phyloP scores from a whole-genome alignment of 2,113 vertebrate species.

The Rhombomys opimus region DNA sequence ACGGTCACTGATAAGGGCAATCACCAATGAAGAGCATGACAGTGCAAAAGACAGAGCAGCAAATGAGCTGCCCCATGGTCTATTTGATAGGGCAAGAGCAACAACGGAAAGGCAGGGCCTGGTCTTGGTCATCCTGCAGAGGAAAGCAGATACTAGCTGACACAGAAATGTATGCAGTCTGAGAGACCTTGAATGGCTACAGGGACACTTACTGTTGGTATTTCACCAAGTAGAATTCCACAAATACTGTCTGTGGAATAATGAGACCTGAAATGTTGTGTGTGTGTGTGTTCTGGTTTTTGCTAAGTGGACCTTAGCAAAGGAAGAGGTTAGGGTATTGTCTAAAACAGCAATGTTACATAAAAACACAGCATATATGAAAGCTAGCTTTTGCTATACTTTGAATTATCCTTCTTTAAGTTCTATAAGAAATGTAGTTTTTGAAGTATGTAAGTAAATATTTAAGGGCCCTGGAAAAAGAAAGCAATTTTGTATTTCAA shows the following conservation, averaged over 20 bases:
- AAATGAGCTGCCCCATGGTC: rapidly evolving
- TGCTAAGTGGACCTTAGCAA: not conserved
- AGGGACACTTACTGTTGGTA: rapidly evolving
- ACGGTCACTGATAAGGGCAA: not conserved
- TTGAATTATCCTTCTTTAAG: not conserved
- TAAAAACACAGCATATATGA: not conserved
- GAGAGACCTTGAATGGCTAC: too few relatives aligned
- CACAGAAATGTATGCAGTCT: not conserved
- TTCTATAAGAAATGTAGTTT: not conserved
- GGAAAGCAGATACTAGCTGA: rapidly evolving
- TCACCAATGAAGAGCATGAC: not conserved
- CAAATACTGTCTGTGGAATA: not conserved
- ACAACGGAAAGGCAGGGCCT: rapidly evolving
- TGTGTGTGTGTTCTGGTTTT: not conserved
- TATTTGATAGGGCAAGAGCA: too few relatives aligned
- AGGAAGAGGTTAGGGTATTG: not conserved
- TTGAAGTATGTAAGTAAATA: not conserved
- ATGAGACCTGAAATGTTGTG: too few relatives aligned
- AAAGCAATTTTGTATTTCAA: not conserved
- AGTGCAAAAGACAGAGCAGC: not conserved
- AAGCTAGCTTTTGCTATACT: not conserved
- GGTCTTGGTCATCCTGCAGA: rapidly evolving
- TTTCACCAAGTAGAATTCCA: not conserved
- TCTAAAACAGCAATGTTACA: not conserved
- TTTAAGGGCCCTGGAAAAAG: not conserved